phyloP scores from a whole-genome alignment of 2,113 vertebrate genomes.

The Pedetes capensis region DNA sequence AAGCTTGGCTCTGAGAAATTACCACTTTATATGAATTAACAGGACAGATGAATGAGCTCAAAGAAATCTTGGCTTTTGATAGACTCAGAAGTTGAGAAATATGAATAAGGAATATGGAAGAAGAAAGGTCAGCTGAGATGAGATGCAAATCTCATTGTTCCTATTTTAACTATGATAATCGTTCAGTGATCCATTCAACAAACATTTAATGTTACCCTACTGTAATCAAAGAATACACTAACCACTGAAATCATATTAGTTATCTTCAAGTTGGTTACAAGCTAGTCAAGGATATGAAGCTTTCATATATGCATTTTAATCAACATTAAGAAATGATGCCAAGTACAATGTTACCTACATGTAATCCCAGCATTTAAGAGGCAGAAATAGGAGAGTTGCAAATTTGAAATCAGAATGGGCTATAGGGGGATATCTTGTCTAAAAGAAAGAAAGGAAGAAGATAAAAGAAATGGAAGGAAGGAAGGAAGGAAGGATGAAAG shows the following conservation, averaged over 20 bases:
- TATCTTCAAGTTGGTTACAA: neutral
- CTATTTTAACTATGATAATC: slow-evolving; percentile 22
- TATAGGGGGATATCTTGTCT: too few species aligned
- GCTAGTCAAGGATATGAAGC: neutral
- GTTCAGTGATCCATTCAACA: slow-evolving; percentile 56
- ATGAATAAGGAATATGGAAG: neutral
- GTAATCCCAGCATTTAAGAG: too few species aligned
- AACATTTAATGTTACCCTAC: neutral
- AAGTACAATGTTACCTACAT: too few species aligned
- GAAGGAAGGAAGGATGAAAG: too few species aligned
- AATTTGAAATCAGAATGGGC: too few species aligned
- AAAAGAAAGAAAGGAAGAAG: too few species aligned
- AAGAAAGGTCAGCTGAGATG: slow-evolving; percentile 35
- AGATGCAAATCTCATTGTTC: slow-evolving; percentile 31
- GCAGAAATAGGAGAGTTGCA: too few species aligned
- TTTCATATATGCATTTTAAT: neutral
- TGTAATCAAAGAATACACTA: neutral
- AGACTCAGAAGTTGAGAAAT: slow-evolving; percentile 46
- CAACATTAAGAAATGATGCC: neutral
- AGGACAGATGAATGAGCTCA: slow-evolving; percentile 70
- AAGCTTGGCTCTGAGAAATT: slow-evolving; percentile 74
- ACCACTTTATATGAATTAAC: slow-evolving; percentile 79
- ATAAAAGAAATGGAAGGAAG: too few species aligned
- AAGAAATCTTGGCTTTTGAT: slow-evolving; percentile 63
- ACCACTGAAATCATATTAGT: neutral